phyloP scores from a whole-genome alignment of 2,113 vertebrate species.

The Calyptomena viridis region DNA sequence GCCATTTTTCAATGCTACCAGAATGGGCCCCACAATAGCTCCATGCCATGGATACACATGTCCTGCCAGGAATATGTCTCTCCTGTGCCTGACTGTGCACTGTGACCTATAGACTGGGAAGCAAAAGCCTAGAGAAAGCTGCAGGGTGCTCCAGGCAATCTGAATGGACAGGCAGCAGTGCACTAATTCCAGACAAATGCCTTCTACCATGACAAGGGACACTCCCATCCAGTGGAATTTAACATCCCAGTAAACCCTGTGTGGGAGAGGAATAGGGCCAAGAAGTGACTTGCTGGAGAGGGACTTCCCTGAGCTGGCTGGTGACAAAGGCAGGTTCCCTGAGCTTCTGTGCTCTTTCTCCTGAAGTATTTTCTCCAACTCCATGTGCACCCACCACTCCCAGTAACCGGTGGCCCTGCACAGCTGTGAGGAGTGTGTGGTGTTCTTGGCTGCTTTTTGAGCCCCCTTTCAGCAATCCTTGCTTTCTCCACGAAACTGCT shows the following conservation, averaged over 20 bases:
- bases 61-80: not conserved
- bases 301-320: not conserved
- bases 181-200: not conserved
- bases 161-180: not conserved
- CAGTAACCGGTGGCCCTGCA: fast-evolving
- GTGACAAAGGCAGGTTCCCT: not conserved
- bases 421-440: fast-evolving
- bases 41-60: not conserved
- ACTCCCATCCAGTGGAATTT: not conserved
- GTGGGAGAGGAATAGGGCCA: not conserved
- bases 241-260: not conserved
- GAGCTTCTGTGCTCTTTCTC: not conserved
- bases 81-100: not conserved
- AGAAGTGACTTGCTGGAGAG: not conserved
- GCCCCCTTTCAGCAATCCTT: not conserved
- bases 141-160: not conserved
- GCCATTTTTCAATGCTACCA: conserved; percentile 58
- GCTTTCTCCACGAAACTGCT: not conserved
- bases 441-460: not conserved
- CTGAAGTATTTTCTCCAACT: not conserved
- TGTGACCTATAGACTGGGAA: not conserved
- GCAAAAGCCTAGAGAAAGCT: not conserved
- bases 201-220: not conserved
- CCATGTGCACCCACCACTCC: fast-evolving
- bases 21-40: not conserved